Percentiles rank a stretch among this genome's conserved stretches.
phyloP scores from a whole-genome alignment of 2,797 vertebrate species.

The Atherinosoma microstoma region DNA sequence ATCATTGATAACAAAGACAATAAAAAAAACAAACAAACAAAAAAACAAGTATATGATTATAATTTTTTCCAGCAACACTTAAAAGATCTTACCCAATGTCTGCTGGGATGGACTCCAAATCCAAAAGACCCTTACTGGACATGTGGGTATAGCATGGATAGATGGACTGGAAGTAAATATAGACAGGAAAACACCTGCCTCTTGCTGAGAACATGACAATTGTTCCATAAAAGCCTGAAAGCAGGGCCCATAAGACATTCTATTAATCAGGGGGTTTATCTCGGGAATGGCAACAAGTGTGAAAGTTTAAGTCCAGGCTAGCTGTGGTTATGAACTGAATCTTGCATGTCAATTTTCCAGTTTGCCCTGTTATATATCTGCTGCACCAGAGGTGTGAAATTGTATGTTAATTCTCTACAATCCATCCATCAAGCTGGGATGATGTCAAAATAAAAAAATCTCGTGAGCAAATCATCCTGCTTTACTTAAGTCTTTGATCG shows the following conservation, averaged over 20 bases:
- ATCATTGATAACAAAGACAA: slow-evolving; percentile 17
- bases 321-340: not conserved
- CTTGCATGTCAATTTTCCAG: slow-evolving; percentile 4
- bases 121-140: not conserved
- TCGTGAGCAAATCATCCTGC: not conserved
- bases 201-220: slow-evolving; percentile 5
- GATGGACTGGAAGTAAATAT: not conserved
- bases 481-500: slow-evolving; percentile 2
- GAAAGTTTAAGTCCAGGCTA: not conserved
- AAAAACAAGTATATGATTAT: slow-evolving; percentile 23
- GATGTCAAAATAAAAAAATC: slow-evolving; percentile 10
- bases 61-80: not conserved
- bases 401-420: not conserved
- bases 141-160: not conserved
- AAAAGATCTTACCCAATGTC: not conserved
- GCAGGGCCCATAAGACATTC: not conserved
- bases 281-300: not conserved
- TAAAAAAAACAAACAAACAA: not conserved
- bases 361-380: not conserved
- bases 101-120: not conserved
- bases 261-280: not conserved
- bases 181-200: not conserved
- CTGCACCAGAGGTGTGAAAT: slow-evolving; percentile 8
- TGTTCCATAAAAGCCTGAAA: not conserved
- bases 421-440: slow-evolving; percentile 1